phyloP scores from a whole-genome alignment of 2,888 invertebrate species.

The Ichneumon xanthorius region DNA sequence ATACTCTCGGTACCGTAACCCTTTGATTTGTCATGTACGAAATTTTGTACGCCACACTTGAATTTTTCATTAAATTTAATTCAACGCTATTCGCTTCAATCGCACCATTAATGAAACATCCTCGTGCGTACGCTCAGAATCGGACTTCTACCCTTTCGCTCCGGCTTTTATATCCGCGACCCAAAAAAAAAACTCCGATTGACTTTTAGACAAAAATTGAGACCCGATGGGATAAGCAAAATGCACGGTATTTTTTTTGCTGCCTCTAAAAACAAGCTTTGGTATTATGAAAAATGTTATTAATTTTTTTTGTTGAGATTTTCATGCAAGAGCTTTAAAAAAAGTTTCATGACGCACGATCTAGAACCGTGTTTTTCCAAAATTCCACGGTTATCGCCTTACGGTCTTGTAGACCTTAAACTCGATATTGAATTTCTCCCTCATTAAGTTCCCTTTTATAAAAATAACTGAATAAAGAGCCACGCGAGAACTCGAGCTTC shows the following conservation, averaged over 20 bases:
- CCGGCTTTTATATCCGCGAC: background rate
- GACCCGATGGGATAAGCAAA: background rate
- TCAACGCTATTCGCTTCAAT: background rate
- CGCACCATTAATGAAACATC: background rate
- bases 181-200: background rate
- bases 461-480: constrained; percentile 5
- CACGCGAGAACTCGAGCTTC: constrained; percentile 1
- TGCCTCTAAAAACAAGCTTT: background rate
- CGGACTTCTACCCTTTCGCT: background rate
- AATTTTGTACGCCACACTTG: constrained; percentile 5
- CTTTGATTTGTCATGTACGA: constrained; percentile 40
- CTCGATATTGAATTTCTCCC: background rate
- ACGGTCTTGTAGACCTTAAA: background rate
- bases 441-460: constrained; percentile 7
- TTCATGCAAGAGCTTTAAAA: background rate
- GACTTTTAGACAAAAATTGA: background rate
- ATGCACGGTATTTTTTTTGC: background rate
- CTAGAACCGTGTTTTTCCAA: background rate
- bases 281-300: background rate
- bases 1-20: constrained; percentile 5
- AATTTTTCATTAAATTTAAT: constrained; percentile 2
- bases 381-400: background rate
- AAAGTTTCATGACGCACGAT: background rate
- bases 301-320: background rate
- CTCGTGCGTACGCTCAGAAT: background rate